Conservation (phyloP, 1,140 invertebrate species). For the Dinothrombium tinctorium region DNA sequence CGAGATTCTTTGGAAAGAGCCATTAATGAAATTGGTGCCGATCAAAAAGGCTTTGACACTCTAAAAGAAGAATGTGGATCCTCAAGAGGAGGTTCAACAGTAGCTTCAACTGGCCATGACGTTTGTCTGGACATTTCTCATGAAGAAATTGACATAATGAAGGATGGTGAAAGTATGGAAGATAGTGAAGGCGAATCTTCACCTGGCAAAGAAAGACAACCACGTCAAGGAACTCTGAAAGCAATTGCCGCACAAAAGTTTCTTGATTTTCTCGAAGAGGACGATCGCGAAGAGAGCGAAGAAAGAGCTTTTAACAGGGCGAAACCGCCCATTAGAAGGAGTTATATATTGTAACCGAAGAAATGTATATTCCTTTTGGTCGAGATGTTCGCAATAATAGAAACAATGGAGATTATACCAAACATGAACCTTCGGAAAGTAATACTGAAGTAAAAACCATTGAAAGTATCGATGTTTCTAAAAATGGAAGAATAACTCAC, state of each 20-base stretch:
- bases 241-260: constrained; percentile 4
- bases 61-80: no score
- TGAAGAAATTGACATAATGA: constrained; percentile 43
- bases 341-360: no score
- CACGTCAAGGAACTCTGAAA: neutral
- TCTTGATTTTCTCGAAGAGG: constrained; percentile 10
- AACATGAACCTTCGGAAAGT: no score
- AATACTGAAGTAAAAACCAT: no score
- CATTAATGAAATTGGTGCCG: constrained; percentile 43
- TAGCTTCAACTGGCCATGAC: constrained; percentile 26
- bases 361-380: no score
- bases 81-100: constrained; percentile 36
- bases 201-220: constrained; percentile 6
- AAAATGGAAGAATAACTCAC: no score
- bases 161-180: constrained; percentile 39
- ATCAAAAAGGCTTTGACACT: constrained; percentile 48
- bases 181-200: constrained; percentile 22
- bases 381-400: no score
- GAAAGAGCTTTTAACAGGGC: no score
- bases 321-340: no score
- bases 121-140: no score
- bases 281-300: constrained; percentile 8
- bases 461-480: no score
- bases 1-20: constrained; percentile 55
- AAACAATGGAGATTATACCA: no score